Conservation (phyloP, 2,888 invertebrate genomes). For the Zeuzera pyrina region DNA sequence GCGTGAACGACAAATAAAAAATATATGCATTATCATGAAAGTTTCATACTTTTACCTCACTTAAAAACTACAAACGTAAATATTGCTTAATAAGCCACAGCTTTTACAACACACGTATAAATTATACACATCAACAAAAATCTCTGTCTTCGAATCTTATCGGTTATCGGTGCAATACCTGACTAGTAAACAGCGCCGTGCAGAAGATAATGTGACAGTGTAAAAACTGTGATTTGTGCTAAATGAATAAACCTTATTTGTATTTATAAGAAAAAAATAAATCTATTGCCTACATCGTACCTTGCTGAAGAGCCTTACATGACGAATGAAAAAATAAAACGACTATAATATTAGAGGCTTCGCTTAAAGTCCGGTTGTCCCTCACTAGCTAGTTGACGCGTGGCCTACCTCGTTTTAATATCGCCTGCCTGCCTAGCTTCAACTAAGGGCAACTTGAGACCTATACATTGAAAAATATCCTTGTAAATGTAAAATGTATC, state of each 20-base stretch:
- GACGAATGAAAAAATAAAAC: slow-evolving; percentile 5
- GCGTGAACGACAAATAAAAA: too few relatives aligned
- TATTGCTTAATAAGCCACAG: slow-evolving; percentile 34
- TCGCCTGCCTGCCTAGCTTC: slow-evolving; percentile 68
- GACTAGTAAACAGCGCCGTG: slow-evolving; percentile 20
- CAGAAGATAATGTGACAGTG: slow-evolving; percentile 34
- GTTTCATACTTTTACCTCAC: slow-evolving; percentile 19
- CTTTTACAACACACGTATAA: slow-evolving; percentile 35
- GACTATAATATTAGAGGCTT: too few relatives aligned
- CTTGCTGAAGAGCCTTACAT: slow-evolving; percentile 52
- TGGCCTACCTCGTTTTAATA: slow-evolving; percentile 55
- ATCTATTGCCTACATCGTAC: slow-evolving; percentile 53
- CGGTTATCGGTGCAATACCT: too few relatives aligned
- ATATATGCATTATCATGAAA: slow-evolving; percentile 1
- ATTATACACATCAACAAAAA: too few relatives aligned
- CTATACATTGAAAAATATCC: slow-evolving; percentile 61
- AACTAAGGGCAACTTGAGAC: slow-evolving; percentile 66
- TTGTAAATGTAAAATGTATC: slow-evolving; percentile 8
- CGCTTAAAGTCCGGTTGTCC: slow-evolving; percentile 52
- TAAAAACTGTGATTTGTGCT: slow-evolving; percentile 61
- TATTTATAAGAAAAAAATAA: slow-evolving; percentile 19
- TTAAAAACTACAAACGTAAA: slow-evolving; percentile 31
- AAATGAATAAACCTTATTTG: slow-evolving; percentile 36
- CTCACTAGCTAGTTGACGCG: slow-evolving; percentile 59
- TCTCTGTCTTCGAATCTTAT: too few relatives aligned